Evolutionary conservation across 2,888 invertebrate genomes (phyloP).

Genomic region (Ceriagrion tenellum): DNA sequence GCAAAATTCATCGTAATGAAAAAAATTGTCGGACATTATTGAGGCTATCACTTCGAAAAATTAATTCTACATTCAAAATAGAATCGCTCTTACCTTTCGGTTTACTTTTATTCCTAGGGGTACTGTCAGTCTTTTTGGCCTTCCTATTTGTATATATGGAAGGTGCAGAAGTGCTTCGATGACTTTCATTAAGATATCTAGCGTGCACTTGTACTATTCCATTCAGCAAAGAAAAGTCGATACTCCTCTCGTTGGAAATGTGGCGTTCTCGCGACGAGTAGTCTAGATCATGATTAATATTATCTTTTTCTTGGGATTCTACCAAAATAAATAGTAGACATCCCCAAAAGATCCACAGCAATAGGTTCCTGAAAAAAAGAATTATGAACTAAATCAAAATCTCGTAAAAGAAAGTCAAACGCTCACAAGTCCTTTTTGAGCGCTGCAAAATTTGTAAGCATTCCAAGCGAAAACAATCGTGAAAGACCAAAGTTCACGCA

Average conservation of each 20-base stretch:
- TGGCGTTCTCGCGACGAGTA: neutral
- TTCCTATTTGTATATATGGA: neutral
- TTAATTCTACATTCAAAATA: neutral
- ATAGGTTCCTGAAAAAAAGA: neutral
- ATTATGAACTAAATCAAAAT: neutral
- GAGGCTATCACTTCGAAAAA: neutral
- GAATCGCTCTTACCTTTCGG: neutral
- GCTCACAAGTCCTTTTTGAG: too few relatives aligned
- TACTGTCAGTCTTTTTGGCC: neutral
- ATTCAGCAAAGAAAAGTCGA: neutral
- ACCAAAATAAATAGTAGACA: neutral
- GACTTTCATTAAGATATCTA: neutral
- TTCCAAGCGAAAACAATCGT: too few relatives aligned
- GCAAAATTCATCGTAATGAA: neutral
- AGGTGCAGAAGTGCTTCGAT: neutral
- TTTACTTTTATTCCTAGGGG: neutral
- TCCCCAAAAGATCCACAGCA: neutral
- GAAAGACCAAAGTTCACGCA: too few relatives aligned
- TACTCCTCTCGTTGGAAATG: neutral
- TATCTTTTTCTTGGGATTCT: neutral
- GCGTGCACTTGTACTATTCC: neutral
- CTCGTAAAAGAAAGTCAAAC: neutral
- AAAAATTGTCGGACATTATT: neutral
- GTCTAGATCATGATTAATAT: neutral
- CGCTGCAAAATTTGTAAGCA: too few relatives aligned